A percentile compares a stretch with the other conserved stretches of the same genome.
phyloP scores from a whole-genome alignment of 2,888 invertebrate species.

The Aplocera efformata region DNA sequence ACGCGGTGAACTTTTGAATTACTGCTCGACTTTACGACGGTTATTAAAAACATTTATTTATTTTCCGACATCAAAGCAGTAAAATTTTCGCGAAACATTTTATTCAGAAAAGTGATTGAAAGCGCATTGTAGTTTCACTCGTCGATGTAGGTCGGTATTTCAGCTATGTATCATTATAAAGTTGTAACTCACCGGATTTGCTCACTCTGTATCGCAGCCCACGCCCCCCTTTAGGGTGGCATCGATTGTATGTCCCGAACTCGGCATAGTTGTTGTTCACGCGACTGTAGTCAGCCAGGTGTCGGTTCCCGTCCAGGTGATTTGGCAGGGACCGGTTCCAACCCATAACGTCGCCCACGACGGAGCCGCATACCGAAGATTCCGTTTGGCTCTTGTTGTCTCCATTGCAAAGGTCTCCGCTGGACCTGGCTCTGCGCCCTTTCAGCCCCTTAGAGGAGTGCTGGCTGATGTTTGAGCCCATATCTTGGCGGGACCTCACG shows the following conservation, averaged over 20 bases:
- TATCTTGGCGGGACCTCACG: slow-evolving; percentile 77
- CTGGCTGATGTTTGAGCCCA: slow-evolving; percentile 90
- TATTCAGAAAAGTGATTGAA: too few species aligned
- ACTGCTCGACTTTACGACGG: slow-evolving; percentile 22
- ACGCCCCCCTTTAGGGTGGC: slow-evolving; percentile 69
- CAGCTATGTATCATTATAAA: background rate
- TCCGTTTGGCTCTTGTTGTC: slow-evolving; percentile 73
- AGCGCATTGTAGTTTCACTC: too few species aligned
- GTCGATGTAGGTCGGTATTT: too few species aligned
- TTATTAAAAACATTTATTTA: slow-evolving; percentile 17
- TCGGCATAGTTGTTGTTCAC: slow-evolving; percentile 81
- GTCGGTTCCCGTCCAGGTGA: slow-evolving; percentile 83
- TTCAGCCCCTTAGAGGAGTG: slow-evolving; percentile 86
- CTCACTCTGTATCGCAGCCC: slow-evolving; percentile 70
- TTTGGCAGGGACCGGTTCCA: slow-evolving; percentile 84
- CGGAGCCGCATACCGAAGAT: slow-evolving; percentile 74
- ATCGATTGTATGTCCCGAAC: slow-evolving; percentile 66
- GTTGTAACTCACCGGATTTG: slow-evolving; percentile 63
- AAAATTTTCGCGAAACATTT: too few species aligned
- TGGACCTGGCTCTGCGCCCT: slow-evolving; percentile 86
- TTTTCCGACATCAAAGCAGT: background rate
- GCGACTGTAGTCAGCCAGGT: slow-evolving; percentile 76
- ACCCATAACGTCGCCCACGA: slow-evolving; percentile 74
- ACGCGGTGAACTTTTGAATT: slow-evolving; percentile 32
- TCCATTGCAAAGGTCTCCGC: slow-evolving; percentile 87